Base-by-base conservation (phyloP, 2,797 vertebrate species). In the Cossypha heuglini region DNA sequence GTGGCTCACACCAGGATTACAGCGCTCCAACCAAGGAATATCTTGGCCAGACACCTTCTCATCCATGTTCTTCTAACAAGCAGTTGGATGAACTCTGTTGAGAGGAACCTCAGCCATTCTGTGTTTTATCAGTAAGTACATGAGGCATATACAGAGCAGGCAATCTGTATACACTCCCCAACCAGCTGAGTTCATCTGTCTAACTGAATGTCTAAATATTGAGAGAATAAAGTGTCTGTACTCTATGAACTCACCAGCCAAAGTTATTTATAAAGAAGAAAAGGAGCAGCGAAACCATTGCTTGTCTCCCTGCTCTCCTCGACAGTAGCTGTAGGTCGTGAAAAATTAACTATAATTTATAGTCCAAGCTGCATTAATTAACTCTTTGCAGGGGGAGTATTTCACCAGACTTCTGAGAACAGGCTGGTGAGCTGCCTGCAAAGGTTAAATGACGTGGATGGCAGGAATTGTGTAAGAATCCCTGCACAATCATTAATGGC, bases 151-250 rank as follows among this genome's bases (percentile, higher is more conserved):
- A 98, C 98, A 98, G 97, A 97, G 91, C 90, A 93, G 75, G 90
- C 54, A 93, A 96, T 96, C 94, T 98, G 96, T 98, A 97, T 97
- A 98, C 88, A 97, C 96, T 97, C 77, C 63, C 73, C 77, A 88
- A 95, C 83, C 94, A 92, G 94, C 90, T 35, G 86, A 94, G 96
- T 95, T 97, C 97, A 98, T 98, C 97, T 93, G 93, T 98, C 97
- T 97, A 97, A 85, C 93, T 82, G 66, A 94, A 97, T 77, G 97
- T 98, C 98, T 98, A 98, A 98, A 98, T 97, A 98, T 96, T 97
- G 96, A 96, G 95, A 97, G 93, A 94, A 91, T 96, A 55, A 95
- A 97, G 95, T 96, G 95, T 94, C 90, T 96, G 91, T 94, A 28
- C 76, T 95, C 86, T 88, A 81, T 82, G 94, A 95, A 92, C 80